Base-by-base conservation (phyloP, 2,113 vertebrate species). In the Rhombomys opimus region DNA sequence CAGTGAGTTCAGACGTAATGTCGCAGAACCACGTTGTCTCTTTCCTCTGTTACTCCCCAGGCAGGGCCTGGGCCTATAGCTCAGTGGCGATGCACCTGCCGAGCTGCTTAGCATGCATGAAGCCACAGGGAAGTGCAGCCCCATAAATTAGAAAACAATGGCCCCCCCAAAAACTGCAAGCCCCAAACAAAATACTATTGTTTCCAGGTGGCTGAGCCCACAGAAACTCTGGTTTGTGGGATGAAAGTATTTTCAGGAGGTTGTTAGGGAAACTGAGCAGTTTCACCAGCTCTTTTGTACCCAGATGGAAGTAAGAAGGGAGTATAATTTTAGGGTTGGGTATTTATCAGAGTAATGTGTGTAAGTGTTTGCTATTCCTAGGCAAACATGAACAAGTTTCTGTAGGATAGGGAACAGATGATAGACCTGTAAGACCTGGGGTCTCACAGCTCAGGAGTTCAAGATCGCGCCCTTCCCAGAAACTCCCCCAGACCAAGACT, bases 1-100 rank as follows among this genome's bases (percentile, higher is more conserved):
- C 35, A 75, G 10, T 85, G 59, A 93, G 86, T 89, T 94, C 87
- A 86, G 14, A 57, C 52, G 61, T 63, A 87, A 78, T 87, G n/a
- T 94, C 38, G 59, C 65, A 63, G 54, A 86, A 65, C 72, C 63
- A 25, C 20, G 70, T 27, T 35, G 30, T 68, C 22, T 61, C 22
- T 84, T 92, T 94, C 41, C 50, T 3, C 35, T 52, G 12, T 88
- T 68, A 76, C n/a, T 85, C 76, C 80, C 27, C 15, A 81, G 82
- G 17, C 10, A 86, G 67, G 65, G 67, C 22, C 32, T 52, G 65
- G 85, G 30, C 7, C 22, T n/a, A 23, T 1, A n/a, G 85, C 32
- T 70, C 85, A 87, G 23, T 38, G 67, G 22, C 32, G 25, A 11
- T 88, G 86, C 50, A 72, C 67, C 32, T 88, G 86, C 86, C 38